These are phyloP conservation scores for Chiridota heheva DNA, from an alignment of 35 echinoderm and acorn worm species.

Conservation along the genomic window DNA sequence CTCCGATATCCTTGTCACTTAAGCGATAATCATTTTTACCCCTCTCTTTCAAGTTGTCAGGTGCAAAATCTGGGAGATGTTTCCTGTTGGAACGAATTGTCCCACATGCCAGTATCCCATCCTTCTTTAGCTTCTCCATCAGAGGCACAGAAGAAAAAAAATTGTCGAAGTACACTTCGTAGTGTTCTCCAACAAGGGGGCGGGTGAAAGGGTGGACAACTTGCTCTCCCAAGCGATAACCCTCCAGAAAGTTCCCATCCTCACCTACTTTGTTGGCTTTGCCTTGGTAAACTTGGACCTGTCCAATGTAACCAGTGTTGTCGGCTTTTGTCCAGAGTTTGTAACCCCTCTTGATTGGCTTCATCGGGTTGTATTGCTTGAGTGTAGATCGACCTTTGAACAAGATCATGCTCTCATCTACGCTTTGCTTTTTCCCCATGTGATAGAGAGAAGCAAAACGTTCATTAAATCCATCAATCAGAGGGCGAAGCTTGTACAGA, in stretches of 20 bases:
- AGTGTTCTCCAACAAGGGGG: slow-evolving; percentile 22
- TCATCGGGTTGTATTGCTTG: slow-evolving; percentile 56
- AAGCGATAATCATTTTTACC: not conserved
- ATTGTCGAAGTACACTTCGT: slow-evolving; percentile 51
- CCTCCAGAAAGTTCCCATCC: not conserved
- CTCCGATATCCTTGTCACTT: not conserved
- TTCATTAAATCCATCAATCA: slow-evolving; percentile 50
- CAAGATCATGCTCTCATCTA: slow-evolving; percentile 54
- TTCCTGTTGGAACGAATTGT: slow-evolving; percentile 25
- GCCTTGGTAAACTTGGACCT: slow-evolving; percentile 50
- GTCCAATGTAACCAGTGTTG: slow-evolving; percentile 47
- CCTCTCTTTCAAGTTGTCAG: slow-evolving; percentile 19
- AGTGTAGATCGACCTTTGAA: slow-evolving; percentile 48
- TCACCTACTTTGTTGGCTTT: slow-evolving; percentile 11
- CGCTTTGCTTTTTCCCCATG: slow-evolving; percentile 36
- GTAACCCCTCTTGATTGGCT: slow-evolving; percentile 46
- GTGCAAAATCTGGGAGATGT: not conserved
- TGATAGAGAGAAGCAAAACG: slow-evolving; percentile 47
- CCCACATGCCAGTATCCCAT: slow-evolving; percentile 18
- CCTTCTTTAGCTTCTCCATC: slow-evolving; percentile 27
- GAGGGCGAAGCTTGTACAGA: slow-evolving; percentile 39
- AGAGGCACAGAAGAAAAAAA: slow-evolving; percentile 28
- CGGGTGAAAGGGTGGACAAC: slow-evolving; percentile 29
- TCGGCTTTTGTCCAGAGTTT: slow-evolving; percentile 47
- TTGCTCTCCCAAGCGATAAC: slow-evolving; percentile 41